Evolutionary conservation across 2,888 invertebrate species (phyloP), one percentile per base, ranked within the genome.

Genomic region (Hipparchia sbordonii): DNA sequence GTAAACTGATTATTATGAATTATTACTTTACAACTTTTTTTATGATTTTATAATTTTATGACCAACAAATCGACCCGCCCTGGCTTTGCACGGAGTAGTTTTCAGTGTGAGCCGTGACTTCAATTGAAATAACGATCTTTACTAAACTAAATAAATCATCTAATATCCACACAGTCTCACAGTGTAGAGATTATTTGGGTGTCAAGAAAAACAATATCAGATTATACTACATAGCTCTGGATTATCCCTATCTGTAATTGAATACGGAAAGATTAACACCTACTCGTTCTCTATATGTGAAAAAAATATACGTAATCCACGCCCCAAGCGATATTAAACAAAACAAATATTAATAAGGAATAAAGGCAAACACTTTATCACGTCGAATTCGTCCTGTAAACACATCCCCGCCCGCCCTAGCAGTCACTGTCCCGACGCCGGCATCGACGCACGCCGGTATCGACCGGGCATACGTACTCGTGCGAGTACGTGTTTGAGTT

Each of bases 371-470:
- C 65, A 60, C 63, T 69, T 72, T 75, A 73, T 72, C 70, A 73
- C 70, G 72, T 72, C 63, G 68, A 74, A 72, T 76, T 71, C 59
- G 73, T 73, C 73, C 77, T 77, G 78, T 78, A 79, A 78, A 79
- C 79, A 77, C 61, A 60, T 68, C 82, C 83, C 85, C 85, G 85
- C 86, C 84, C 88, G 86, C 87, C 85, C 86, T 82, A 81, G 81
- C 89, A 90, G 90, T 90, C 72, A 77, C 80, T 80, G 78, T 74
- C 78, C 76, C 80, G 84, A 77, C 82, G 84, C 81, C 84, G 86
- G 79, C 78, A 77, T 75, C 85, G 81, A 77, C 85, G 87, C 88
- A 87, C 90, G 91, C 83, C 81, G 78, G 72, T 82, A 84, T 84
- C 84, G 84, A 83, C 84, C 87, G 85, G 87, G 87, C 82, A 82